A percentile compares a stretch with the other conserved stretches of the same genome.
Conservation (phyloP, 2,113 vertebrate species). For the Lepus europaeus region DNA sequence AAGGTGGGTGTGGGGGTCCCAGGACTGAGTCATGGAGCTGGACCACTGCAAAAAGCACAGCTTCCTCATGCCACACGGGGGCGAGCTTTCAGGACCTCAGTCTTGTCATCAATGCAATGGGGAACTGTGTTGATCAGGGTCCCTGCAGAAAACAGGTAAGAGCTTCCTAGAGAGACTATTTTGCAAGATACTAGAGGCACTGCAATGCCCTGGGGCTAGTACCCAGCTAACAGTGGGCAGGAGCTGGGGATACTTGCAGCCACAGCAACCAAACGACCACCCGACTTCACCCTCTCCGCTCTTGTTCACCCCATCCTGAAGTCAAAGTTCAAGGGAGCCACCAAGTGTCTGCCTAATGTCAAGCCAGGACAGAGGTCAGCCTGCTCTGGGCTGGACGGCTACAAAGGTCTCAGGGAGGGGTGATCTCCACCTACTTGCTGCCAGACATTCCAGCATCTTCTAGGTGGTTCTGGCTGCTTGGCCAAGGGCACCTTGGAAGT, state of each 20-base stretch:
- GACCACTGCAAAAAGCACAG: not conserved
- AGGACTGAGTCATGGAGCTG: not conserved
- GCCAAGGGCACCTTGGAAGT: not conserved
- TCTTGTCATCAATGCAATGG: not conserved
- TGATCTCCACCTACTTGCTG: not conserved
- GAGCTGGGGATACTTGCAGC: not conserved
- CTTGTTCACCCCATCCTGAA: not conserved
- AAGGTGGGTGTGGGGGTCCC: not conserved
- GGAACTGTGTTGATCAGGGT: not conserved
- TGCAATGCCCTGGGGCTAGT: not conserved
- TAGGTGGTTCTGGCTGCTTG: not conserved
- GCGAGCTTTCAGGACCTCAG: not conserved
- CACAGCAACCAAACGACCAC: not conserved
- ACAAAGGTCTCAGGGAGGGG: conserved; percentile 10
- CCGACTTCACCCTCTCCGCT: not conserved
- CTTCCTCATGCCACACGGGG: accelerated
- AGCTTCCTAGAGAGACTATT: not conserved
- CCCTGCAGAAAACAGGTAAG: not conserved
- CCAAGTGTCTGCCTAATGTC: not conserved
- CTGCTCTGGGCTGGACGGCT: not conserved
- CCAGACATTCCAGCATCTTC: not conserved
- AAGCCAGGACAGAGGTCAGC: not conserved
- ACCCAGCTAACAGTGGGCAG: not conserved
- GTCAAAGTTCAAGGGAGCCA: not conserved
- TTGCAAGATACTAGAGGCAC: not conserved